These are phyloP conservation scores for Thereuonema tuberculata DNA, from an alignment of 1,140 invertebrate species.

Conservation along the genomic window DNA sequence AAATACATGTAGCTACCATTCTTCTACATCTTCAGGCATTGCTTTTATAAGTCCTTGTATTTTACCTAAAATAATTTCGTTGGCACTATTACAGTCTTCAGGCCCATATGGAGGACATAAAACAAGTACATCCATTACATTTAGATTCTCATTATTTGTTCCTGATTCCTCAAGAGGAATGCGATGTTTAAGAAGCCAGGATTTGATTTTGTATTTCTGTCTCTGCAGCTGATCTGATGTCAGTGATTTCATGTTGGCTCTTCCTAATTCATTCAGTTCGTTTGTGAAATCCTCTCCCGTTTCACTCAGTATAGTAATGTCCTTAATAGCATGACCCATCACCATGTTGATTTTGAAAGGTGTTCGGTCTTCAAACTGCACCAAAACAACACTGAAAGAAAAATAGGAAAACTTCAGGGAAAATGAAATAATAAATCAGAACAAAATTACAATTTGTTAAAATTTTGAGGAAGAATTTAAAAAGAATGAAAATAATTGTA, in stretches of 20 bases:
- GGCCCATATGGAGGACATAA: constrained; percentile 28
- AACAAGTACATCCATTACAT: constrained; percentile 25
- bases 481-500: too few species aligned
- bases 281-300: constrained; percentile 10
- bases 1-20: constrained; percentile 5
- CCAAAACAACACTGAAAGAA: neutral
- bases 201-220: constrained; percentile 22
- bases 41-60: constrained; percentile 30
- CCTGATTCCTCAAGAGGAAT: constrained; percentile 21
- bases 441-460: too few species aligned
- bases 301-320: neutral
- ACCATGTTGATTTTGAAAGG: neutral
- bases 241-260: neutral
- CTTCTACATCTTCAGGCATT: constrained; percentile 27
- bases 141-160: constrained; percentile 22
- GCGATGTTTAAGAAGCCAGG: constrained; percentile 27
- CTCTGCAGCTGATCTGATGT: neutral
- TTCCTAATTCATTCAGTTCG: constrained; percentile 22
- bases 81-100: constrained; percentile 27
- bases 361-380: neutral
- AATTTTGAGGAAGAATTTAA: too few species aligned
- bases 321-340: neutral
- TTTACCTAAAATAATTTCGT: constrained; percentile 30
- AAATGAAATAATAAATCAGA: too few species aligned
- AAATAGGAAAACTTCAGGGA: too few species aligned